Percentiles rank a stretch among this genome's conserved stretches.
Evolutionary conservation across 2,113 vertebrate genomes (phyloP).

Genomic region (Zosterops hypoxanthus): DNA sequence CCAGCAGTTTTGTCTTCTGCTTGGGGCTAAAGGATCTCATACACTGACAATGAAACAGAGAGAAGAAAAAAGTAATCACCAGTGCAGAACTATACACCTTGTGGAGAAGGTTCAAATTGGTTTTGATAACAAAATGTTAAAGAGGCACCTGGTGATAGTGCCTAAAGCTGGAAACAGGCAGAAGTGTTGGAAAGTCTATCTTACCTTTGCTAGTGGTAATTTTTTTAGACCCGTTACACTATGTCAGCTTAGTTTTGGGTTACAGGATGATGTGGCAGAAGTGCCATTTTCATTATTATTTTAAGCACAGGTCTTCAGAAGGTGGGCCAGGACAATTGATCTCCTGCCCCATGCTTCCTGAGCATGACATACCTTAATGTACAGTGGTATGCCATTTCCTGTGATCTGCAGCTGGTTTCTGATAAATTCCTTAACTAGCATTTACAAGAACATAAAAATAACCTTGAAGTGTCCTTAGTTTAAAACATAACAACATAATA

Average conservation of each 20-base stretch:
- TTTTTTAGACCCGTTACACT: not conserved
- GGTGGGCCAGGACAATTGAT: not conserved
- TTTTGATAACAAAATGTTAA: not conserved
- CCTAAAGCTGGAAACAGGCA: not conserved
- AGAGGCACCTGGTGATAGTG: not conserved
- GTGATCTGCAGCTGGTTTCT: not conserved
- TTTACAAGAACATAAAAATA: not conserved
- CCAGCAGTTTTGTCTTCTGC: not conserved
- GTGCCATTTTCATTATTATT: not conserved
- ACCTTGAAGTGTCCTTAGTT: not conserved
- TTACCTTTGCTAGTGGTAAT: not conserved
- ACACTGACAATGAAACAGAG: not conserved
- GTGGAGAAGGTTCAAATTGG: not conserved
- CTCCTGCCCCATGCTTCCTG: not conserved
- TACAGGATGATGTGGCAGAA: not conserved
- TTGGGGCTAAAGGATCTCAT: not conserved
- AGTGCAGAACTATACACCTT: fast-evolving
- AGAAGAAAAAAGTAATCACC: not conserved
- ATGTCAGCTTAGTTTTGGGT: not conserved
- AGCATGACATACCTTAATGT: not conserved
- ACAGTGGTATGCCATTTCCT: not conserved
- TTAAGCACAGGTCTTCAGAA: not conserved
- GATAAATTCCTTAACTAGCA: not conserved
- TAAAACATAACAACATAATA: not conserved
- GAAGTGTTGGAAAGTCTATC: not conserved